Conservation (phyloP, 2,888 invertebrate species). For the Tipula vernalis region DNA sequence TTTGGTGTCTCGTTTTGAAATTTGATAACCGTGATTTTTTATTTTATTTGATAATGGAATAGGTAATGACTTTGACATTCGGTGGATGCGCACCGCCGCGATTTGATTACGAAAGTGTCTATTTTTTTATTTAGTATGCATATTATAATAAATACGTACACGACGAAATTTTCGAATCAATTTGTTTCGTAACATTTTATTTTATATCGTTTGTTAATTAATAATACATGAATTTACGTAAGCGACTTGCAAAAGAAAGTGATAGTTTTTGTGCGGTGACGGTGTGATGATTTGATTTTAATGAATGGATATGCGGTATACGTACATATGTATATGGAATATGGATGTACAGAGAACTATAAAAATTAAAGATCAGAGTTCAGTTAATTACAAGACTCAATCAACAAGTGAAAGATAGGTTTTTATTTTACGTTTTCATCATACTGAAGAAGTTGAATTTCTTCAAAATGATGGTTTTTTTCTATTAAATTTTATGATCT, state of each 20-base stretch:
- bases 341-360: neutral
- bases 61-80: constrained; percentile 4
- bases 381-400: neutral
- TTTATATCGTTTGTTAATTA: neutral
- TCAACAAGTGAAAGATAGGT: neutral
- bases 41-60: neutral
- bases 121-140: neutral
- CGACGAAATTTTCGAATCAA: neutral
- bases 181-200: neutral
- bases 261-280: neutral
- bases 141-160: neutral
- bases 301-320: neutral
- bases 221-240: neutral
- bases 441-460: neutral
- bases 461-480: neutral
- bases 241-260: neutral
- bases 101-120: neutral
- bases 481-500: neutral
- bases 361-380: neutral
- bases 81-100: neutral
- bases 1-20: neutral
- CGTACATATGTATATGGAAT: neutral
- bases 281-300: neutral
- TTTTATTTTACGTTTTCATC: neutral
- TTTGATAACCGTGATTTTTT: neutral